These are phyloP conservation scores for Leucophenga maculata DNA, from an alignment of 2,888 invertebrate genomes.

Conservation along the genomic window DNA sequence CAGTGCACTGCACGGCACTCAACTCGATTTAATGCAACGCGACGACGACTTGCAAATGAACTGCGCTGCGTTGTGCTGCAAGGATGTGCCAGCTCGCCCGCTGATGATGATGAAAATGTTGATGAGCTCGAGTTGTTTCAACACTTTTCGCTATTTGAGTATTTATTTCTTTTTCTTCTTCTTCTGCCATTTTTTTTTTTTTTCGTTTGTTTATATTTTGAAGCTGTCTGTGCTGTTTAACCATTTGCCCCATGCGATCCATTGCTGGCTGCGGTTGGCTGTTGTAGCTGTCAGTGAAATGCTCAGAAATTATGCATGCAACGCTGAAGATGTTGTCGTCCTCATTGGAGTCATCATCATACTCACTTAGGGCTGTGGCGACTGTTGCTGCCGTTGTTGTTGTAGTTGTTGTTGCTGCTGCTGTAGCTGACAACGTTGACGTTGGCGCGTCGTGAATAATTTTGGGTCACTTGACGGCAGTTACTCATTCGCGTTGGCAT, in stretches of 20 bases:
- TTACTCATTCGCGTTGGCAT: conserved; percentile 60
- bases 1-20: too few relatives aligned
- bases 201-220: too few relatives aligned
- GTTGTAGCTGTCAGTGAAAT: conserved; percentile 52
- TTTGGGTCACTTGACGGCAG: conserved; percentile 63
- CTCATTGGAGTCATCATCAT: too few relatives aligned
- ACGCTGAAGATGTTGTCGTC: conserved; percentile 35
- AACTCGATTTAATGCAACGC: background rate
- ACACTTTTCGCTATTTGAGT: conserved; percentile 36
- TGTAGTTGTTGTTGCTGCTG: background rate
- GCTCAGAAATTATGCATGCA: conserved; percentile 59
- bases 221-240: conserved; percentile 1
- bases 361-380: background rate
- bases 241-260: conserved; percentile 32
- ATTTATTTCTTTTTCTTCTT: too few relatives aligned
- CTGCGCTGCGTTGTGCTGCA: background rate
- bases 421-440: conserved; percentile 5
- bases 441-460: conserved; percentile 55
- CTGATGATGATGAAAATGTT: background rate
- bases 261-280: conserved; percentile 29
- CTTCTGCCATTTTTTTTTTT: too few relatives aligned
- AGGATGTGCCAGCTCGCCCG: background rate
- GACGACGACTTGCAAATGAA: background rate
- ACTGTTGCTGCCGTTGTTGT: conserved; percentile 14
- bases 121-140: conserved; percentile 19